Evolutionary conservation across 2,113 vertebrate species (phyloP), one percentile per base, ranked within the genome.

Genomic region (Mormyrus iriodes): DNA sequence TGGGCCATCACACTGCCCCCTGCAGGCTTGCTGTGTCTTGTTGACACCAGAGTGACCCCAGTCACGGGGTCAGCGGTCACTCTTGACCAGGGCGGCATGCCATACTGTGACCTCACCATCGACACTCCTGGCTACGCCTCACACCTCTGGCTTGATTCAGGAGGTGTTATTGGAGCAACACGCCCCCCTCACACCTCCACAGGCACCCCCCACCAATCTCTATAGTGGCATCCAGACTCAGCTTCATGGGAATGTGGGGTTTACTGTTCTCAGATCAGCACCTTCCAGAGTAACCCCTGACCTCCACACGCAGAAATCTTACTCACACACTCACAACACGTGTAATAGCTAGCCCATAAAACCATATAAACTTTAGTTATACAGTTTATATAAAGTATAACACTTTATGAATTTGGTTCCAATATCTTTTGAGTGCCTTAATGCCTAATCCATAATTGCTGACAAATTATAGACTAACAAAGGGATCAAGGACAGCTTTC

Each of bases 111-210:
- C 13, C 85, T 35, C 85, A 86, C 46, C 51, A 19, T 86, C 51
- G 44, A 53, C 51, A 53, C 51, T 52, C 49, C 51, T 19, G 51
- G 48, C 85, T 49, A 53, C 7, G 49, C 51, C 48, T 86, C 48
- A 86, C 85, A 55, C 85, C 85, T 86, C 85, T 55, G 49, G 2
- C 27, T n/a, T 55, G 85, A 86, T 35, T 53, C 3, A 3, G 48
- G n/a, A 55, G 85, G 85, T 39, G 85, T 86, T 86, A 55, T 12
- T 15, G 82, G 69, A 53, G 27, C 27, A 53, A 31, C 48, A 27
- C 2, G 3, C 24, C 69, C 88, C 42, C 82, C 82, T 58, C 89
- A 87, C 88, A 58, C 79, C 90, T 85, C n/a, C 89, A 85, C 44
- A 84, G 79, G 44, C 44, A 48, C 82, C 48, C 82, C 76, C 65